A percentile compares a stretch with the other conserved stretches of the same genome.
phyloP scores from a whole-genome alignment of 2,113 vertebrate genomes.

The Centropristis striata region DNA sequence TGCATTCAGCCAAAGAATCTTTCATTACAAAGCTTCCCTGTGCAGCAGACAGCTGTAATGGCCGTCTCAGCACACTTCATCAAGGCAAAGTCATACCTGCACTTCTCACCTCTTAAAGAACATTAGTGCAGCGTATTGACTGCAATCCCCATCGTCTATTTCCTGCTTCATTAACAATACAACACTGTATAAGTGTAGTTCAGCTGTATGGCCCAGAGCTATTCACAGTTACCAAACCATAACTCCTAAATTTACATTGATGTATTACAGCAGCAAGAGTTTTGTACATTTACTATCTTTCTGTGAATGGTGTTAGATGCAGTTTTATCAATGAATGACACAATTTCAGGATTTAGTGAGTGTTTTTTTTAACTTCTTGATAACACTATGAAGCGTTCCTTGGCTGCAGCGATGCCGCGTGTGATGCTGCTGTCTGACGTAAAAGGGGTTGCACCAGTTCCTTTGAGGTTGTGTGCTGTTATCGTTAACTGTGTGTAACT shows the following conservation, averaged over 20 bases:
- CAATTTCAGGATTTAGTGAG: not conserved
- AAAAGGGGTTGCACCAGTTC: constrained; percentile 73
- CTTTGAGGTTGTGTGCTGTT: constrained; percentile 69
- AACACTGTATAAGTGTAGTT: constrained; percentile 20
- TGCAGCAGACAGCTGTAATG: constrained; percentile 31
- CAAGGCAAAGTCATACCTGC: constrained; percentile 10
- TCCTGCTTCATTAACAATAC: constrained; percentile 34
- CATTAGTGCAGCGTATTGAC: constrained; percentile 62
- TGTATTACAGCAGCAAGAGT: not conserved
- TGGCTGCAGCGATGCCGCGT: constrained; percentile 36
- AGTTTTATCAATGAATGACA: constrained; percentile 3
- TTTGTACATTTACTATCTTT: not conserved
- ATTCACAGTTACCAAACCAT: constrained; percentile 11
- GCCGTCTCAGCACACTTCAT: constrained; percentile 23
- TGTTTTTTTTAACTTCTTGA: not conserved
- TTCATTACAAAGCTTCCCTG: constrained; percentile 5
- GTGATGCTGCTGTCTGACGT: constrained; percentile 36
- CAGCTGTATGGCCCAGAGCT: not conserved
- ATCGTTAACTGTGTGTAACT: constrained; percentile 78
- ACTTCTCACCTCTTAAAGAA: constrained; percentile 33
- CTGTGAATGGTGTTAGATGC: not conserved
- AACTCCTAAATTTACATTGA: constrained; percentile 26
- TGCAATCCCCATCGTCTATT: constrained; percentile 36
- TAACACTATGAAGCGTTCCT: not conserved
- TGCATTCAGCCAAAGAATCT: constrained; percentile 31